Evolutionary conservation across 30 jellyfish, hydroid and myxozoan species (phyloP), one percentile per base, ranked within the genome.

Genomic region (Hydra vulgaris): DNA sequence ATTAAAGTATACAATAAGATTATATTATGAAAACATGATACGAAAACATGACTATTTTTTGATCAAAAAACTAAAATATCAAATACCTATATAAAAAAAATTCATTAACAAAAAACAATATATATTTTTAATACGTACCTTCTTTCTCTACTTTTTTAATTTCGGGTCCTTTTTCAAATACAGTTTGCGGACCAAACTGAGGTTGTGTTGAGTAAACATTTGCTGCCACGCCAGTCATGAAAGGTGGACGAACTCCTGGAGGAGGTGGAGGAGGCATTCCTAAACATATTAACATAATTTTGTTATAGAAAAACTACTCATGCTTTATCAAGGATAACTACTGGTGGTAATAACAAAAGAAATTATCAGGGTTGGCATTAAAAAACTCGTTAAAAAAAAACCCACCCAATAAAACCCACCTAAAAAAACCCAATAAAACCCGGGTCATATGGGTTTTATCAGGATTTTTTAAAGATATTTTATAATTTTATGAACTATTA

Each of bases 331-430:
- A 0, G 18, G 7, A 73, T 4, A 73, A 73, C 72, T 56, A 56
- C 72, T 0, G 0, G 18, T 61, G 23, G 84, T 18, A 18, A n/a
- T 72, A 15, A 40, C 23, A 17, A 27, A 19, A 17, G 83, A n/a
- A 79, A 66, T 77, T 40, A 81, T 88, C 86, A 83, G 71, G 7
- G 88, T 87, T 0, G 88, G 95, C 0, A 88, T 88, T 81, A 87
- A 17, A 55, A 83, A 78, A 1, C 87, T 84, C 22, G 88, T 84
- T 19, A 86, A 88, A 22, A 24, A 20, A 54, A 84, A 90, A 25
- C 81, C n/a, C n/a, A n/a, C n/a, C n/a, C n/a, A n/a, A n/a, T n/a
- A n/a, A n/a, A n/a, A n/a, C n/a, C n/a, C n/a, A n/a, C n/a, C n/a
- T n/a, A n/a, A n/a, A n/a, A n/a, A n/a, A n/a, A n/a, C n/a, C n/a